Base-by-base conservation (phyloP, 1,140 invertebrate species). In the Drosophila nikananu region DNA sequence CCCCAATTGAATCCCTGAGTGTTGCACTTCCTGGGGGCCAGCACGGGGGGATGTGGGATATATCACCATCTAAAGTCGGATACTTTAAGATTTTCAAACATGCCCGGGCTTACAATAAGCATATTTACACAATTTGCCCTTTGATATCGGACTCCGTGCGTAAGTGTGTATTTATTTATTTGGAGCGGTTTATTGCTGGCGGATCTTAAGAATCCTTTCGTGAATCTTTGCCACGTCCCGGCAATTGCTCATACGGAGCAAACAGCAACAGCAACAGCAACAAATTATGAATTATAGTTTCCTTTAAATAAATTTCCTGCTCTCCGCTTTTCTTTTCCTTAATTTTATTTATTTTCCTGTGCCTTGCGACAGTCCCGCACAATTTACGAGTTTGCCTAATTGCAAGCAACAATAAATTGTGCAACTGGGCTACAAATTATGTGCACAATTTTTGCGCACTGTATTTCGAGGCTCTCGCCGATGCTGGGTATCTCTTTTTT, bases 241-340 rank as follows among this genome's bases (percentile, higher is more conserved):
- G 64, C 66, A 76, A 67, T 72, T 46, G 59, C 66, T 68, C 66
- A 78, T 65, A 79, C 60, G 77, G 59, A 71, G 42, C 51, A 8
- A 49, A 52, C 27, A 67, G 54, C 44, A 75, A 39, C 21, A 51
- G 30, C 25, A 25, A 39, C 25, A 23, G 61, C 68, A 49, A 49
- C 39, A 89, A 82, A 89, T 87, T 87, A 83, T 87, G 84, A 87
- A 75, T 89, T 87, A 87, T 87, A 84, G 84, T 87, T 89, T 83
- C 70, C 66, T 79, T 79, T 79, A 79, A 79, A 79, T 79, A 79
- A 63, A 79, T 79, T 79, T 72, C 81, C 70, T 83, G 42, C 39
- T 30, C 57, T 77, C 48, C 37, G 63, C 37, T 42, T 52, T 77
- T 49, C 37, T 42, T 52, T 77, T 49, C 70, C 66, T 80, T 83